Percentiles rank a stretch among this genome's conserved stretches.
phyloP scores from a whole-genome alignment of 2,113 vertebrate species.

The Arenaria interpres region DNA sequence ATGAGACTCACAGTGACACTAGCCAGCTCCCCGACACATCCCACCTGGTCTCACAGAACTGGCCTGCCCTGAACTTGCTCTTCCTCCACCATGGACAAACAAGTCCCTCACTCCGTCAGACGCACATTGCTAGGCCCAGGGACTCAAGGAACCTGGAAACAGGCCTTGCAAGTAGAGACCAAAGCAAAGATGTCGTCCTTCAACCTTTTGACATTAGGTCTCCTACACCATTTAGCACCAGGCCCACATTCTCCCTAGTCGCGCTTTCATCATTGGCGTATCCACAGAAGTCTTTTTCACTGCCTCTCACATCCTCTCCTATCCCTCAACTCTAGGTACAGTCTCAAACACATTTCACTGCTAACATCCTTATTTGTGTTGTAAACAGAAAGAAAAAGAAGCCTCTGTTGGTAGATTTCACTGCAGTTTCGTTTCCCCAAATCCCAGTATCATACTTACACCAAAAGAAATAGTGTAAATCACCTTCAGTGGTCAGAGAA shows the following conservation, averaged over 20 bases:
- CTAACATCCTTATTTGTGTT: not conserved
- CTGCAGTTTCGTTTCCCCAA: not conserved
- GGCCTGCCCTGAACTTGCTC: not conserved
- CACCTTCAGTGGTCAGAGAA: not conserved
- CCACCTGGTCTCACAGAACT: not conserved
- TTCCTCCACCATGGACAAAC: fast-evolving
- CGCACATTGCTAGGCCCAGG: fast-evolving
- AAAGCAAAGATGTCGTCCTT: not conserved
- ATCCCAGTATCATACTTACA: not conserved
- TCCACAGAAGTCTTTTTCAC: not conserved
- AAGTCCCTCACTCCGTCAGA: fast-evolving
- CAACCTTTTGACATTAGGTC: not conserved
- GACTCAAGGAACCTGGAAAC: not conserved
- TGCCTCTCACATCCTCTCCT: not conserved
- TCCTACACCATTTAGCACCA: not conserved
- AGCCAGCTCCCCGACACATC: not conserved
- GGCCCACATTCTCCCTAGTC: fast-evolving
- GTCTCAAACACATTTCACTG: not conserved
- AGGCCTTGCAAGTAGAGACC: not conserved
- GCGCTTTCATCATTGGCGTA: not conserved
- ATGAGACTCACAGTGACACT: not conserved
- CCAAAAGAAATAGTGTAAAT: not conserved
- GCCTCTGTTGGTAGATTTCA: not conserved
- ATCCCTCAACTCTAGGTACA: not conserved
- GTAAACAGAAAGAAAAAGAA: not conserved